Evolutionary conservation across 2,797 vertebrate species (phyloP).

Genomic region (Malurus splendens): DNA sequence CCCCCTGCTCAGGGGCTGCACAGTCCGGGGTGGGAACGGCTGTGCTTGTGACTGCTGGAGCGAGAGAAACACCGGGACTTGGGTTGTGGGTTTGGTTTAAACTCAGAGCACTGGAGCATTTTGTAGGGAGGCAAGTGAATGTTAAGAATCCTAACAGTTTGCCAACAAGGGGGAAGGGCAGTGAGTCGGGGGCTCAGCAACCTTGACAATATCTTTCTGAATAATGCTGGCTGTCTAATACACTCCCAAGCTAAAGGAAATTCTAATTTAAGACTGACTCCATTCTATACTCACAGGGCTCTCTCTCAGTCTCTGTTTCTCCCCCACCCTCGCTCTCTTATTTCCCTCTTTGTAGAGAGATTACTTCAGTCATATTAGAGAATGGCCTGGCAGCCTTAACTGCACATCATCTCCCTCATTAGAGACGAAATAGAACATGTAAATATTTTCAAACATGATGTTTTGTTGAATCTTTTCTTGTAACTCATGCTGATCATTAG

Average conservation of each 20-base stretch:
- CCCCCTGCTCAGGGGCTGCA: neutral
- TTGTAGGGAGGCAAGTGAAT: neutral
- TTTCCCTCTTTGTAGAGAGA: neutral
- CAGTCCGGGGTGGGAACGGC: neutral
- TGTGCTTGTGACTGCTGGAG: neutral
- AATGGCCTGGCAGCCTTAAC: slow-evolving; percentile 12
- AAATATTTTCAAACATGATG: slow-evolving; percentile 42
- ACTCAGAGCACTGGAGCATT: neutral
- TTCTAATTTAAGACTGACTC: neutral
- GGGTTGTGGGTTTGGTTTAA: neutral
- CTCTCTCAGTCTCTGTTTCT: neutral
- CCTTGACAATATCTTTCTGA: neutral
- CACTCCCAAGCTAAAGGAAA: neutral
- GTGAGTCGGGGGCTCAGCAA: neutral
- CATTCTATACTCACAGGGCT: neutral
- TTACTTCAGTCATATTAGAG: neutral
- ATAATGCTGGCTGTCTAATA: neutral
- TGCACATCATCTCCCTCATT: slow-evolving; percentile 5
- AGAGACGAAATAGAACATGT: slow-evolving; percentile 14
- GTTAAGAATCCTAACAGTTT: neutral
- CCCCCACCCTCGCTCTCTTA: neutral
- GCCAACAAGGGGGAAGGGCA: neutral
- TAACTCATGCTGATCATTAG: slow-evolving; percentile 46
- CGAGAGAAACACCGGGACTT: neutral
- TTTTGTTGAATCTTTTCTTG: slow-evolving; percentile 37